Evolutionary conservation across 2,113 vertebrate genomes (phyloP).

Genomic region (Notarius quadriscutis): DNA sequence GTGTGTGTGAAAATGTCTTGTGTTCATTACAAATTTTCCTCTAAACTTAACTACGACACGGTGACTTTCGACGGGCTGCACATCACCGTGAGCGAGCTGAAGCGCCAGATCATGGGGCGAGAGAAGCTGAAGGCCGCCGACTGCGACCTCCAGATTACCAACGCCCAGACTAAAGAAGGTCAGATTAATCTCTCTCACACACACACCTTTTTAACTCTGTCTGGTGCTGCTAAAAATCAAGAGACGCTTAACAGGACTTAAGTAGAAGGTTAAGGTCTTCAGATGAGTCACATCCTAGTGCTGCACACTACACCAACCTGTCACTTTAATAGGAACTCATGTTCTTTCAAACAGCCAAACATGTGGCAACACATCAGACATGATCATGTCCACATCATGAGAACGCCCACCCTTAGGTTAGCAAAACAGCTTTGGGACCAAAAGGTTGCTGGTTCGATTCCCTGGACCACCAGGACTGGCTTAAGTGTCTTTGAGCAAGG

Average conservation of each 20-base stretch:
- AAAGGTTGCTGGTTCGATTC: too few relatives aligned
- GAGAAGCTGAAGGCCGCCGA: conserved; percentile 91
- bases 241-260: not conserved
- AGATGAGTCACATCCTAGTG: too few relatives aligned
- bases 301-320: not conserved
- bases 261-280: not conserved
- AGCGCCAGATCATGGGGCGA: conserved; percentile 92
- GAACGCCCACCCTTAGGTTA: too few relatives aligned
- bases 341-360: not conserved
- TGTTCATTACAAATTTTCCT: conserved; percentile 97
- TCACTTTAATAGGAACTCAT: not conserved
- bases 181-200: conserved; percentile 7
- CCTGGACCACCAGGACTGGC: too few relatives aligned
- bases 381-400: not conserved
- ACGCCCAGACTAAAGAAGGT: conserved; percentile 97
- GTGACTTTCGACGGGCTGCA: conserved; percentile 91
- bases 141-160: conserved; percentile 95
- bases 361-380: not conserved
- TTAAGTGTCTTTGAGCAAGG: too few relatives aligned
- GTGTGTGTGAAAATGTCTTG: conserved; percentile 81
- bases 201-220: not conserved
- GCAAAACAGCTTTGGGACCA: too few relatives aligned
- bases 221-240: not conserved
- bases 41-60: conserved; percentile 94
- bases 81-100: conserved; percentile 90